These are phyloP conservation scores for Cheirogaleus major DNA, from an alignment of 2,797 vertebrate species.

Conservation along the genomic window DNA sequence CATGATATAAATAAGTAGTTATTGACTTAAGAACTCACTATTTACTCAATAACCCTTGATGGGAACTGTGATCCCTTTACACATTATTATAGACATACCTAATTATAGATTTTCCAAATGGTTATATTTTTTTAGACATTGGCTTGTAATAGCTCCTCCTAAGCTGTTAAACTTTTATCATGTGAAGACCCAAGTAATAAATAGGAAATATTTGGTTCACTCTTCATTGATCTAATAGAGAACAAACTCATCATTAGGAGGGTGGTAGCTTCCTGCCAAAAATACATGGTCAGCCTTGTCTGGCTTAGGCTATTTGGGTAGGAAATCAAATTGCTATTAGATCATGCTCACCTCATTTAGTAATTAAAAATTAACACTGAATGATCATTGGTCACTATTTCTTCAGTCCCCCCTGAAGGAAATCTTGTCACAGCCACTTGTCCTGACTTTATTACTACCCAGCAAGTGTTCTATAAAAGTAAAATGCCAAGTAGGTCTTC, in stretches of 20 bases:
- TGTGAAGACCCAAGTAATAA: conserved; percentile 80
- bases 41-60: conserved; percentile 88
- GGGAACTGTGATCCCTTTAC: conserved; percentile 85
- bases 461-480: background rate
- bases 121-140: conserved; percentile 86
- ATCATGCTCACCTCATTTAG: conserved; percentile 48
- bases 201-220: conserved; percentile 85
- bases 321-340: conserved; percentile 74
- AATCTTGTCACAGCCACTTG: conserved; percentile 22
- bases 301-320: conserved; percentile 72
- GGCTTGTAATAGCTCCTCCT: conserved; percentile 85
- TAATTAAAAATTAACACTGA: conserved; percentile 75
- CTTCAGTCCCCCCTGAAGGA: conserved; percentile 23
- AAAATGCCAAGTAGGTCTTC: background rate
- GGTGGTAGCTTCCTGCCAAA: conserved; percentile 75
- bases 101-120: conserved; percentile 87
- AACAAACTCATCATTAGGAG: conserved; percentile 81
- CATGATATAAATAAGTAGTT: conserved; percentile 85
- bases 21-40: conserved; percentile 87
- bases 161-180: conserved; percentile 87
- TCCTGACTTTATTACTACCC: conserved; percentile 15
- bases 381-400: conserved; percentile 41
- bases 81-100: conserved; percentile 84
- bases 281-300: conserved; percentile 62
- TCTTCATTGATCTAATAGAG: conserved; percentile 85